Evolutionary conservation across 2,113 vertebrate species (phyloP).

Genomic region (Nematolebias whitei): DNA sequence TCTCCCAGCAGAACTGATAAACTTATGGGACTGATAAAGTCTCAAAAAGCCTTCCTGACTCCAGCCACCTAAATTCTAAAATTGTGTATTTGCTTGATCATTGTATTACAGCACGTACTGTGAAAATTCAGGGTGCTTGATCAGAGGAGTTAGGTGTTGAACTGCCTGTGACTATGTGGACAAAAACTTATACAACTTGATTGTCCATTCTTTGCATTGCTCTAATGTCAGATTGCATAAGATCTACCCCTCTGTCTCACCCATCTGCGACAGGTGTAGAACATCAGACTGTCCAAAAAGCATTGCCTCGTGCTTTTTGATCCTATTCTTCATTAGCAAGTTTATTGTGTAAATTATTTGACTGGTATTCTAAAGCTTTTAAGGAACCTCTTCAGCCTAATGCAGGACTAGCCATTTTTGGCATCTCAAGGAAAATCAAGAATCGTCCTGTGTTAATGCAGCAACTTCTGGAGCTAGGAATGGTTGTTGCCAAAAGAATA

Average conservation of each 20-base stretch:
- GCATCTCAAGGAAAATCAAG: too few relatives aligned
- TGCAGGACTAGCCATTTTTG: too few relatives aligned
- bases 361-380: too few relatives aligned
- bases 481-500: too few relatives aligned
- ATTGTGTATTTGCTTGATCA: not conserved
- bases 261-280: not conserved
- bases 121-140: not conserved
- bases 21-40: not conserved
- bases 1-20: not conserved
- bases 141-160: not conserved
- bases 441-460: too few relatives aligned
- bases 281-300: not conserved
- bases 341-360: too few relatives aligned
- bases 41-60: not conserved
- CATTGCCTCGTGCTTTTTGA: not conserved
- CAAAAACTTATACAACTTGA: not conserved
- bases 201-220: not conserved
- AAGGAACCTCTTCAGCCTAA: too few relatives aligned
- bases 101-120: not conserved
- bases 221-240: not conserved
- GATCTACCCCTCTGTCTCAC: not conserved
- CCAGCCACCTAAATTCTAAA: not conserved
- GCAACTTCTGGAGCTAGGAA: too few relatives aligned
- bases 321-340: not conserved
- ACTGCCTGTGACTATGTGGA: not conserved